These are phyloP conservation scores for Liopterus haemorrhoidalis DNA, from an alignment of 2,888 invertebrate species.

Conservation along the genomic window DNA sequence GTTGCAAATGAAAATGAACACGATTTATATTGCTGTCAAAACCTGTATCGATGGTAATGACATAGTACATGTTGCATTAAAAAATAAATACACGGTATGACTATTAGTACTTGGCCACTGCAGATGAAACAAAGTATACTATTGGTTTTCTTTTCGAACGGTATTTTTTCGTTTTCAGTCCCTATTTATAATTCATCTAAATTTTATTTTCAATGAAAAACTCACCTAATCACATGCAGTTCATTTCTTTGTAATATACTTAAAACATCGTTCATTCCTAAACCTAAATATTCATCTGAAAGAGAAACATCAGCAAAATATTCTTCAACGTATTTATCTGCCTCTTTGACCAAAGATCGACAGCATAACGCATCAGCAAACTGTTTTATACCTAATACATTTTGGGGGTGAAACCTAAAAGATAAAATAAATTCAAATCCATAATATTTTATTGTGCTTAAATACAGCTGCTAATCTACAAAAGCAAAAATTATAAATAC, in stretches of 20 bases:
- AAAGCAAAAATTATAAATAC: conserved; percentile 39
- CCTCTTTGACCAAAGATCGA: conserved; percentile 60
- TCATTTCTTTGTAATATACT: conserved; percentile 70
- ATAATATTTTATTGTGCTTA: too few species aligned
- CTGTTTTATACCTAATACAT: conserved; percentile 70
- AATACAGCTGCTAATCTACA: too few species aligned
- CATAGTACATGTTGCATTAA: too few species aligned
- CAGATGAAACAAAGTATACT: neutral
- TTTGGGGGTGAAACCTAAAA: conserved; percentile 66
- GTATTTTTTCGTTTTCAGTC: too few species aligned
- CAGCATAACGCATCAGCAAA: conserved; percentile 78
- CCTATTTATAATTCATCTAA: conserved; percentile 3
- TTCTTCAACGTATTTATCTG: conserved; percentile 73
- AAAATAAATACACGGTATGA: too few species aligned
- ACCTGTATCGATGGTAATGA: too few species aligned
- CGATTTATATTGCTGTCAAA: too few species aligned
- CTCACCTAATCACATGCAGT: conserved; percentile 58
- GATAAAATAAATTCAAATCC: conserved; percentile 19
- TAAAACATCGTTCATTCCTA: conserved; percentile 57
- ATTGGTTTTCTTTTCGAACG: neutral
- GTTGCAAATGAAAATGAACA: too few species aligned
- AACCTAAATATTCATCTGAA: conserved; percentile 68
- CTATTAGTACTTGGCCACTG: too few species aligned
- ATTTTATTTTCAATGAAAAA: neutral
- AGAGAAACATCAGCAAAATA: conserved; percentile 71